These are phyloP conservation scores for Betta splendens DNA, from an alignment of 2,797 vertebrate species.

Conservation along the genomic window DNA sequence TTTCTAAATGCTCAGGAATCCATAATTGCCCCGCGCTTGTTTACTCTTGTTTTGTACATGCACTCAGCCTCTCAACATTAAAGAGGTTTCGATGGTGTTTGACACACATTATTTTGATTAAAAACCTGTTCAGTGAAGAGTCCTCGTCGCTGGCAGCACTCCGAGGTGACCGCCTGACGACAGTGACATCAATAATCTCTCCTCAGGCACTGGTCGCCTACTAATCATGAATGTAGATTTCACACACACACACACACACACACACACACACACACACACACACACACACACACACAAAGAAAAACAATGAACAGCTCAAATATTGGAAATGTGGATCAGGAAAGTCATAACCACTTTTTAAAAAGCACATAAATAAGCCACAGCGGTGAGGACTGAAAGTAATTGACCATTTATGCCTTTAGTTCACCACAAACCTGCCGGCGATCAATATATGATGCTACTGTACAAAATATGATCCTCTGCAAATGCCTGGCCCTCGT, in stretches of 20 bases:
- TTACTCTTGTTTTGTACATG: conserved; percentile 36
- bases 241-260: conserved; percentile 70
- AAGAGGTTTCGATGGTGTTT: conserved; percentile 43
- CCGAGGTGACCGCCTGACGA: conserved; percentile 60
- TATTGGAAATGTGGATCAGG: conserved; percentile 22
- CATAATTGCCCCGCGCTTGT: conserved; percentile 45
- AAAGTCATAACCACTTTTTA: not conserved
- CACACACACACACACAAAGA: conserved; percentile 70
- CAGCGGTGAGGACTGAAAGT: too few relatives aligned
- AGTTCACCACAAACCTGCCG: too few relatives aligned
- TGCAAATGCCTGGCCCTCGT: too few relatives aligned
- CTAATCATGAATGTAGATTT: conserved; percentile 48
- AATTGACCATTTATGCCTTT: too few relatives aligned
- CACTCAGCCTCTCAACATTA: conserved; percentile 15
- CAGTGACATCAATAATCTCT: conserved; percentile 71
- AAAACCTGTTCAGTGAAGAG: conserved; percentile 67
- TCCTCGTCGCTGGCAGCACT: conserved; percentile 48
- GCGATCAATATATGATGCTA: too few relatives aligned
- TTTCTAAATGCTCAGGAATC: conserved; percentile 13
- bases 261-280: conserved; percentile 71
- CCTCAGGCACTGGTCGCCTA: conserved; percentile 41
- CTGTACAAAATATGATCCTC: too few relatives aligned
- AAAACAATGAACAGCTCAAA: conserved; percentile 65
- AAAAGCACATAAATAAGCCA: too few relatives aligned
- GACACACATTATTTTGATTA: conserved; percentile 69